Percentiles rank a stretch among this genome's conserved stretches.
Conservation (phyloP, 2,888 invertebrate species). For the Mimachlamys varia region DNA sequence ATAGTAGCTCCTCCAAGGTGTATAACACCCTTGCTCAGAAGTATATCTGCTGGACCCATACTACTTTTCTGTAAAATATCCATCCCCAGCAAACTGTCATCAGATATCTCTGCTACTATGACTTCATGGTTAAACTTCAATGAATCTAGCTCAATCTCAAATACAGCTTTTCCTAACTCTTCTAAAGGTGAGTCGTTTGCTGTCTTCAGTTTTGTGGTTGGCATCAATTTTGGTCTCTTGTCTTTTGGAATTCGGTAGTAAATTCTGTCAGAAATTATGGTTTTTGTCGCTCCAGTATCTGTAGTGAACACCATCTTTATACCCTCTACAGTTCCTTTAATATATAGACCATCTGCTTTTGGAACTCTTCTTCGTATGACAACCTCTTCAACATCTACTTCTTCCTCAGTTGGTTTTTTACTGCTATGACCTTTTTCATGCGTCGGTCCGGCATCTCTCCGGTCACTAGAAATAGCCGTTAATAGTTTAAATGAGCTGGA, state of each 20-base stretch:
- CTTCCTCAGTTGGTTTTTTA: too few relatives aligned
- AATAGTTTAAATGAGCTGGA: constrained; percentile 45
- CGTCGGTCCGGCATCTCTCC: background rate
- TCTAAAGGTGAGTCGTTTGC: constrained; percentile 4
- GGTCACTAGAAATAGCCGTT: constrained; percentile 38
- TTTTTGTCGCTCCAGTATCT: constrained; percentile 40
- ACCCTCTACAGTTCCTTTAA: constrained; percentile 41
- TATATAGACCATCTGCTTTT: constrained; percentile 39
- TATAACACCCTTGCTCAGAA: constrained; percentile 37
- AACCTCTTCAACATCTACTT: too few relatives aligned
- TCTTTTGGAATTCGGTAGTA: constrained; percentile 37
- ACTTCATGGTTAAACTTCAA: constrained; percentile 25
- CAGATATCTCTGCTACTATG: constrained; percentile 47
- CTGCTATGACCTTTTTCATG: background rate
- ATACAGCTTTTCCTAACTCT: constrained; percentile 44
- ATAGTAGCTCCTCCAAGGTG: constrained; percentile 38
- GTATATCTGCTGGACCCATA: constrained; percentile 43
- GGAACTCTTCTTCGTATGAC: background rate
- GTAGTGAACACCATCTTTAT: constrained; percentile 40
- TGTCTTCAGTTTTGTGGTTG: background rate
- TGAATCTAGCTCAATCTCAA: constrained; percentile 39
- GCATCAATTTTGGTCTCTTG: constrained; percentile 11
- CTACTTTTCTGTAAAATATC: constrained; percentile 46
- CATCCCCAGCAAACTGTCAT: constrained; percentile 42
- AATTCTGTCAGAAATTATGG: constrained; percentile 39